A percentile compares a stretch with the other conserved stretches of the same genome.
These are phyloP conservation scores for Agrochola macilenta DNA, from an alignment of 2,888 invertebrate genomes.

Conservation along the genomic window DNA sequence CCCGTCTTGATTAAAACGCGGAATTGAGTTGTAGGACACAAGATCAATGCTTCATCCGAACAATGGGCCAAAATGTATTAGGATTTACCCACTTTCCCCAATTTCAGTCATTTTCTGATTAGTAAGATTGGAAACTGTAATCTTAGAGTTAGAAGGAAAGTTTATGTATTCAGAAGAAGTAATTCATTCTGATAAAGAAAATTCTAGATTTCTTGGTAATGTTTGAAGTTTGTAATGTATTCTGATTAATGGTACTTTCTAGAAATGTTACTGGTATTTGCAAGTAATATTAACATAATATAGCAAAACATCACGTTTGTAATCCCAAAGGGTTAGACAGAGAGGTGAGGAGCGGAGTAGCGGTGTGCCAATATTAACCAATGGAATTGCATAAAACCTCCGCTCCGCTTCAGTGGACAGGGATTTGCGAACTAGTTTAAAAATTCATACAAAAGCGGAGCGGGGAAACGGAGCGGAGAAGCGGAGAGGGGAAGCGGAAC, in stretches of 20 bases:
- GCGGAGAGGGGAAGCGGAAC: too few species aligned
- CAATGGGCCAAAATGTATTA: slow-evolving; percentile 58
- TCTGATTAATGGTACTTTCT: neutral
- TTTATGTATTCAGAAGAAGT: slow-evolving; percentile 18
- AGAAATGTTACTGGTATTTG: neutral
- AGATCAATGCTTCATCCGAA: slow-evolving; percentile 53
- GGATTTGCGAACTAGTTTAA: too few species aligned
- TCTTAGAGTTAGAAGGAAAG: slow-evolving; percentile 12
- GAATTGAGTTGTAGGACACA: slow-evolving; percentile 66
- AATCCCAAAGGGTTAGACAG: too few species aligned
- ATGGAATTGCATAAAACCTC: too few species aligned
- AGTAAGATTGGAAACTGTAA: slow-evolving; percentile 47
- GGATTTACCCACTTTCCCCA: slow-evolving; percentile 35
- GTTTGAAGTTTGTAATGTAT: slow-evolving; percentile 13
- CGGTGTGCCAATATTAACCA: too few species aligned
- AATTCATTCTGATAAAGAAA: slow-evolving; percentile 23
- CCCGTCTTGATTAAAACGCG: slow-evolving; percentile 76
- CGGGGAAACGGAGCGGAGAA: too few species aligned
- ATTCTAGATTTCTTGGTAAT: slow-evolving; percentile 20
- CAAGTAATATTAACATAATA: too few species aligned
- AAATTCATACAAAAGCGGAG: too few species aligned
- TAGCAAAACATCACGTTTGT: too few species aligned
- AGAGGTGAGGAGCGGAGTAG: too few species aligned
- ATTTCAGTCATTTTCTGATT: slow-evolving; percentile 56
- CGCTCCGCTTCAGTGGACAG: too few species aligned